These are phyloP conservation scores for Gymnobelideus leadbeateri DNA, from an alignment of 2,113 vertebrate genomes.

Conservation along the genomic window DNA sequence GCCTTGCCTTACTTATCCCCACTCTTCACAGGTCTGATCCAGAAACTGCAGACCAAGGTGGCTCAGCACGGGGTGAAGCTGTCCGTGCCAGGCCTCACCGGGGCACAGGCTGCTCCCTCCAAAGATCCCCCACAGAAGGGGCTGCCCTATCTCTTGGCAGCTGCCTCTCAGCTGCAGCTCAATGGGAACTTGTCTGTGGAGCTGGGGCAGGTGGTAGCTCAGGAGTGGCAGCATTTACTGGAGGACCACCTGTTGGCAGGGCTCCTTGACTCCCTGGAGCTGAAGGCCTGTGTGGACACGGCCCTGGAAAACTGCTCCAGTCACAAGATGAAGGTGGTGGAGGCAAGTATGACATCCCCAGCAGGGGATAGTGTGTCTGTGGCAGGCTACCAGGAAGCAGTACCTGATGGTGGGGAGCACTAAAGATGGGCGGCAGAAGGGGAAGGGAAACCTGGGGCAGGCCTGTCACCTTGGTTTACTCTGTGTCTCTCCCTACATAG, in stretches of 20 bases:
- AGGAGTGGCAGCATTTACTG: conserved; percentile 87
- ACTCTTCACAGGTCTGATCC: conserved; percentile 85
- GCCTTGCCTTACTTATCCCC: neutral
- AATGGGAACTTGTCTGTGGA: conserved; percentile 93
- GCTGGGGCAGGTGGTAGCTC: conserved; percentile 88
- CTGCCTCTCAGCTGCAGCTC: conserved; percentile 90
- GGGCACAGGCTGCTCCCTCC: conserved; percentile 16
- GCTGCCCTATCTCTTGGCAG: conserved; percentile 88
- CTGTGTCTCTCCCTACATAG: neutral
- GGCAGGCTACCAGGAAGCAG: too few species aligned
- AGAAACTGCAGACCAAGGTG: conserved; percentile 87
- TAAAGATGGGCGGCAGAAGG: too few species aligned
- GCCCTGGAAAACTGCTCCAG: conserved; percentile 89
- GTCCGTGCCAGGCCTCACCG: conserved; percentile 87
- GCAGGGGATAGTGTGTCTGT: rapidly evolving
- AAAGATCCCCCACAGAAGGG: conserved; percentile 74
- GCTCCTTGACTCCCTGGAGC: conserved; percentile 84
- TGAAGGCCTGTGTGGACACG: conserved; percentile 91
- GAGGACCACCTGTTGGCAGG: conserved; percentile 91
- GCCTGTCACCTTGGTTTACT: neutral
- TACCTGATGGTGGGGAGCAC: too few species aligned
- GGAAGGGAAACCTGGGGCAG: neutral
- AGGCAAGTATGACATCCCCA: conserved; percentile 85
- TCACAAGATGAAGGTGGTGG: conserved; percentile 90
- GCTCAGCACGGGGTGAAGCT: conserved; percentile 89